A percentile compares a stretch with the other conserved stretches of the same genome.
Conservation (phyloP, 2,888 invertebrate species). For the Apantesis nais region DNA sequence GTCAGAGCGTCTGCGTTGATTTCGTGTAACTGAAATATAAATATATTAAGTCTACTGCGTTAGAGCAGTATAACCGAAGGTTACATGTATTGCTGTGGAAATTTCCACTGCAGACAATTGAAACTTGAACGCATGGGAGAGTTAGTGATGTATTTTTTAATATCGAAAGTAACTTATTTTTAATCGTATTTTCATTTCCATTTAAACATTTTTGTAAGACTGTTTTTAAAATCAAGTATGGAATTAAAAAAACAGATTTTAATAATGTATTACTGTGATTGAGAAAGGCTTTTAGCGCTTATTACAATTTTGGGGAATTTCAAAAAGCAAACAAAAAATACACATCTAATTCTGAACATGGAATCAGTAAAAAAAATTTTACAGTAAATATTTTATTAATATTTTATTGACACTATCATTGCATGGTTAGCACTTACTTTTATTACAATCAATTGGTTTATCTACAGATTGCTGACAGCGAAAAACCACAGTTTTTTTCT, state of each 20-base stretch:
- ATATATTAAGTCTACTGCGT: conserved; percentile 56
- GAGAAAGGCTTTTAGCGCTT: not conserved
- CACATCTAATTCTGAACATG: too few relatives aligned
- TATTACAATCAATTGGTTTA: too few relatives aligned
- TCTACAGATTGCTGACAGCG: too few relatives aligned
- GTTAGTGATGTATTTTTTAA: conserved; percentile 56
- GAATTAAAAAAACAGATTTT: not conserved
- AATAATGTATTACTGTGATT: not conserved
- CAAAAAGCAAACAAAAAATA: too few relatives aligned
- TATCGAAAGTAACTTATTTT: conserved; percentile 42
- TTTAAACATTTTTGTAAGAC: not conserved
- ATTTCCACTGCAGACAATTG: conserved; percentile 85
- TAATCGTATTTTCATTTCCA: not conserved
- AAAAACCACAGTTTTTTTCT: too few relatives aligned
- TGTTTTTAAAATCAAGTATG: not conserved
- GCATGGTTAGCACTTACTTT: too few relatives aligned
- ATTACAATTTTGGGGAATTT: too few relatives aligned
- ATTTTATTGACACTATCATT: too few relatives aligned
- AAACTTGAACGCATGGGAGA: conserved; percentile 77
- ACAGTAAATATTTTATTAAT: too few relatives aligned
- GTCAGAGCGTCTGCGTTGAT: conserved; percentile 82
- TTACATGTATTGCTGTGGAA: conserved; percentile 84
- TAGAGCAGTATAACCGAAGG: conserved; percentile 69
- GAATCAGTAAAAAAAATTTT: too few relatives aligned
- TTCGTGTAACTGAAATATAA: conserved; percentile 65